Conservation (phyloP, 1,140 invertebrate species). For the Cotesia glomerata region DNA sequence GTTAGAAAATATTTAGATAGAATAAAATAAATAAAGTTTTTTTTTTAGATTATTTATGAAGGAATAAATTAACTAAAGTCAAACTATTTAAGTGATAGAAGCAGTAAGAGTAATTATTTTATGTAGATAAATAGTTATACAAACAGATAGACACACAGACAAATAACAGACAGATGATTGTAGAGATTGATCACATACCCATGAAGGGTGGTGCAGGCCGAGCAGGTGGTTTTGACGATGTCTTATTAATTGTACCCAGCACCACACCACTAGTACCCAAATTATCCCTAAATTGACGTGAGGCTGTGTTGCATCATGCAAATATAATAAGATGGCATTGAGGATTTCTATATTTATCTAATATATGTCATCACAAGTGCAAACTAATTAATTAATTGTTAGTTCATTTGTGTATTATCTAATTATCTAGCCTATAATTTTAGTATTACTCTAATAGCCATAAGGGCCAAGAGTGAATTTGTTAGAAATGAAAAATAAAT, state of each 20-base stretch:
- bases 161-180: constrained; percentile 34
- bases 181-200: constrained; percentile 54
- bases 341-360: constrained; percentile 4
- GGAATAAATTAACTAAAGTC: too few relatives aligned
- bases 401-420: not conserved
- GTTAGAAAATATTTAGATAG: constrained; percentile 16
- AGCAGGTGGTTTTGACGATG: constrained; percentile 59
- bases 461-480: not conserved
- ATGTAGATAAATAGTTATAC: too few relatives aligned
- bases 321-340: constrained; percentile 22
- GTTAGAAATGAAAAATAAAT: constrained; percentile 1
- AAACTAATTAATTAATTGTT: not conserved
- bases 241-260: constrained; percentile 54
- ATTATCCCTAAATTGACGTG: constrained; percentile 59
- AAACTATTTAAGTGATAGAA: too few relatives aligned
- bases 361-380: constrained; percentile 1
- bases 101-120: too few relatives aligned
- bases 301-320: constrained; percentile 53
- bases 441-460: not conserved
- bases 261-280: constrained; percentile 51
- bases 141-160: not conserved
- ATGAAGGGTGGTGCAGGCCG: constrained; percentile 61
- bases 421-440: not conserved
- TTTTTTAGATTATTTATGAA: too few relatives aligned
- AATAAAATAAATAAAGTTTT: too few relatives aligned